phyloP scores from a whole-genome alignment of 2,797 vertebrate species.

The Poecile montanus region DNA sequence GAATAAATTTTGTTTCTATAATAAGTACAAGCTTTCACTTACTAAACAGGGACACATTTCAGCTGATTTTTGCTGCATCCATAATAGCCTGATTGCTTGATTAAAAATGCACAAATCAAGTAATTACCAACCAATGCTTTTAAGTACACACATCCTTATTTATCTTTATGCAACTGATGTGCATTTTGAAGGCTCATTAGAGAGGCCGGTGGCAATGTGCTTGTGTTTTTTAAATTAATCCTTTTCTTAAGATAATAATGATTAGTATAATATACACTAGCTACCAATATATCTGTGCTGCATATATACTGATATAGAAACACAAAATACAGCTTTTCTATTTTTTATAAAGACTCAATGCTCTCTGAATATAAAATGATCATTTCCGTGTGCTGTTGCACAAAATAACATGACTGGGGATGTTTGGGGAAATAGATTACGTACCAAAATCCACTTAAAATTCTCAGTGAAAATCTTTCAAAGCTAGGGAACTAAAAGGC shows the following conservation, averaged over 20 bases:
- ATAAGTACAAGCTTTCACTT: constrained; percentile 2
- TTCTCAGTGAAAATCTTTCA: not conserved
- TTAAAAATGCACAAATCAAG: constrained; percentile 42
- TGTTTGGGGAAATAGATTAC: not conserved
- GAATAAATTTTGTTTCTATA: constrained; percentile 27
- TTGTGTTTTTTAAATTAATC: not conserved
- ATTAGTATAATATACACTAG: not conserved
- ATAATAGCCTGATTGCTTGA: not conserved
- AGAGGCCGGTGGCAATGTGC: not conserved
- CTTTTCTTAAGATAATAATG: not conserved
- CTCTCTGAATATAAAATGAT: not conserved
- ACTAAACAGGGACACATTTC: constrained; percentile 7
- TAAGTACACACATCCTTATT: constrained; percentile 4
- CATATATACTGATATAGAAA: not conserved
- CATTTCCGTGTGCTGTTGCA: not conserved
- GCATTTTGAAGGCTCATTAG: constrained; percentile 1
- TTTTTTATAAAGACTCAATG: not conserved
- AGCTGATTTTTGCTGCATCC: constrained; percentile 23
- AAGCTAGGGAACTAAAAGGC: not conserved
- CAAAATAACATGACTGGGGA: not conserved
- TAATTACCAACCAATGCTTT: constrained; percentile 18
- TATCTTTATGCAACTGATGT: not conserved
- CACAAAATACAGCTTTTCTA: not conserved
- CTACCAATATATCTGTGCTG: not conserved
- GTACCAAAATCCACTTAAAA: not conserved